phyloP scores from a whole-genome alignment of 2,888 invertebrate genomes.

The Synergus gifuensis region DNA sequence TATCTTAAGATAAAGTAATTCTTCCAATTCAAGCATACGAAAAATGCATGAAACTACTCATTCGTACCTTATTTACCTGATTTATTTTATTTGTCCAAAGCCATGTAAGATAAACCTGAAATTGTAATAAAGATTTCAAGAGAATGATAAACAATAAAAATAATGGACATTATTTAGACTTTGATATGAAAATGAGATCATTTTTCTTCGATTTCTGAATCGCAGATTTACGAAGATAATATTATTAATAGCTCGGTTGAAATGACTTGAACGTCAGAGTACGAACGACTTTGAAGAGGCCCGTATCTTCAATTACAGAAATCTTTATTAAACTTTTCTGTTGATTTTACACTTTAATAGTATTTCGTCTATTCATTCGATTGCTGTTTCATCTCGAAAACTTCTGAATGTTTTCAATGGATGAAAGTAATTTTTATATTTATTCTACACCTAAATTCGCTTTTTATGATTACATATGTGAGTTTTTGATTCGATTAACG shows the following conservation, averaged over 20 bases:
- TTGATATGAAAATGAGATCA: constrained; percentile 27
- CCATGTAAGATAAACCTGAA: neutral
- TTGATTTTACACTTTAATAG: neutral
- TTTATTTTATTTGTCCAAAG: neutral
- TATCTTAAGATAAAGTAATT: neutral
- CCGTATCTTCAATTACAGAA: constrained; percentile 23
- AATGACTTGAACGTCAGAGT: constrained; percentile 22
- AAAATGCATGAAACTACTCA: neutral
- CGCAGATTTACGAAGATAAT: constrained; percentile 18
- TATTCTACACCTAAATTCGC: constrained; percentile 17
- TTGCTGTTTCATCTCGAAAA: neutral
- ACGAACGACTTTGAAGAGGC: constrained; percentile 18
- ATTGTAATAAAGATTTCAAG: neutral
- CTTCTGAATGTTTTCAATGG: constrained; percentile 25
- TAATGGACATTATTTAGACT: constrained; percentile 20
- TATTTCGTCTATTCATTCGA: neutral
- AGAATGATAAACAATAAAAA: constrained; percentile 7
- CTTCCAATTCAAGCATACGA: neutral
- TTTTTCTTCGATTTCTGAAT: neutral
- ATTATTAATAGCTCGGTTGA: constrained; percentile 2
- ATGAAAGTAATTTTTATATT: constrained; percentile 21
- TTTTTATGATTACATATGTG: neutral
- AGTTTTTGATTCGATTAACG: neutral
- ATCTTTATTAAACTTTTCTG: neutral
- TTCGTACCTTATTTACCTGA: neutral